phyloP scores from a whole-genome alignment of 2,797 vertebrate genomes.

The Epinephelus awoara region DNA sequence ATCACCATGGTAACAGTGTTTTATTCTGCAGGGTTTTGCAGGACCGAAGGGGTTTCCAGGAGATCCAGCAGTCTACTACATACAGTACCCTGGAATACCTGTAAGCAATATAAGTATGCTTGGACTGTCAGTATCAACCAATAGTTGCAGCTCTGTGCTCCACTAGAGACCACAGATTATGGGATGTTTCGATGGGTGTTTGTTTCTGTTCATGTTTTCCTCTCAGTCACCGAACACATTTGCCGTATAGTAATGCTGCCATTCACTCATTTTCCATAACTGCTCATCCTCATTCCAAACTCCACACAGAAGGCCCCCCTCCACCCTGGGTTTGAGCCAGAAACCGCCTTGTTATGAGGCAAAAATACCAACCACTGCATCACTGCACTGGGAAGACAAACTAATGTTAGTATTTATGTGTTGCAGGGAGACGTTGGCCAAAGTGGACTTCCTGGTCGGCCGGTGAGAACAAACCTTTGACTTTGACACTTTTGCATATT shows the following conservation, averaged over 20 bases:
- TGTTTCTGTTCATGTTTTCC: neutral
- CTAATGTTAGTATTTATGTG: constrained; percentile 12
- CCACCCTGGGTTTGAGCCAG: too few relatives aligned
- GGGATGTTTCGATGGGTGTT: neutral
- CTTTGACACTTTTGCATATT: neutral
- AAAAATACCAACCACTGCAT: too few relatives aligned
- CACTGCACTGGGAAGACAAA: neutral
- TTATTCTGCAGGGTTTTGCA: constrained; percentile 72
- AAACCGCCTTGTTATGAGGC: too few relatives aligned
- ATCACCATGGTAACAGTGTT: constrained; percentile 16
- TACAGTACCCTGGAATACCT: constrained; percentile 62
- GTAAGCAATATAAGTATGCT: constrained; percentile 49
- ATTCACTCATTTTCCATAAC: too few relatives aligned
- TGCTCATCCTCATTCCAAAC: too few relatives aligned
- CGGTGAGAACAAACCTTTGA: constrained; percentile 64
- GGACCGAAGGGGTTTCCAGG: constrained; percentile 81
- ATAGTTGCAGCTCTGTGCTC: neutral
- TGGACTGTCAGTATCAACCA: neutral
- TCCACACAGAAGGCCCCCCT: too few relatives aligned
- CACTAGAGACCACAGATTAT: neutral
- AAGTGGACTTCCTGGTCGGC: constrained; percentile 60
- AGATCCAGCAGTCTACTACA: constrained; percentile 30
- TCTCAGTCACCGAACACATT: neutral
- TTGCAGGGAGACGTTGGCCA: constrained; percentile 69
- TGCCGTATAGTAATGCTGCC: neutral